Evolutionary conservation across 2,113 vertebrate species (phyloP).

Genomic region (Hipposideros armiger): DNA sequence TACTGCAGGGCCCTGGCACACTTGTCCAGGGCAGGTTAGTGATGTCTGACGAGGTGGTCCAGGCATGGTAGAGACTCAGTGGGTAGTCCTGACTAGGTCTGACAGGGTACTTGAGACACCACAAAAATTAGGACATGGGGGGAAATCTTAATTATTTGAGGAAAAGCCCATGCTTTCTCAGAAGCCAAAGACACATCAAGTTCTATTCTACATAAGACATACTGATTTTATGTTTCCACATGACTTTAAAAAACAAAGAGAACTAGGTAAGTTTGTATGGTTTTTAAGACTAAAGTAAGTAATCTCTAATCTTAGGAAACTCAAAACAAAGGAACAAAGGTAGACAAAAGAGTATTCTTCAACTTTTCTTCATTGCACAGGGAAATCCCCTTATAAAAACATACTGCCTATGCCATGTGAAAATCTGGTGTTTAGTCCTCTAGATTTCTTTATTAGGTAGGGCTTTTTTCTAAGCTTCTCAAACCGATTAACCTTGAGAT

Average conservation of each 20-base stretch:
- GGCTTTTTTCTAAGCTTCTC: constrained; percentile 97
- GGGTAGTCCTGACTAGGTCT: not conserved
- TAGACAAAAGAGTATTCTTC: constrained; percentile 53
- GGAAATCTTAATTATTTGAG: not conserved
- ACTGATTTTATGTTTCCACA: not conserved
- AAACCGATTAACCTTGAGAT: constrained; percentile 96
- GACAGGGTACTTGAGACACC: not conserved
- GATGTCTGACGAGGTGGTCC: not conserved
- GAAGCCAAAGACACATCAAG: constrained; percentile 13
- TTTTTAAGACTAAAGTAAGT: constrained; percentile 20
- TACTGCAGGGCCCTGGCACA: too few relatives aligned
- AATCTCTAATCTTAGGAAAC: constrained; percentile 33
- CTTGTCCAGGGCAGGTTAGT: too few relatives aligned
- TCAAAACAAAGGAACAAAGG: constrained; percentile 42
- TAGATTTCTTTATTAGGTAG: constrained; percentile 95
- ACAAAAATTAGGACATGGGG: not conserved
- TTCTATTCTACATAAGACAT: not conserved
- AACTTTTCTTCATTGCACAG: constrained; percentile 57
- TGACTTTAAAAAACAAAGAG: not conserved
- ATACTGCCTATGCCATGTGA: constrained; percentile 96
- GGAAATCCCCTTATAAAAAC: constrained; percentile 91
- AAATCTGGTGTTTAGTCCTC: constrained; percentile 96
- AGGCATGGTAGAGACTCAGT: not conserved
- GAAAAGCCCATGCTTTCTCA: constrained; percentile 7
- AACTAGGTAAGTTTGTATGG: not conserved